Conservation (phyloP, 1,140 invertebrate genomes). For the Coenobita brevimanus region DNA sequence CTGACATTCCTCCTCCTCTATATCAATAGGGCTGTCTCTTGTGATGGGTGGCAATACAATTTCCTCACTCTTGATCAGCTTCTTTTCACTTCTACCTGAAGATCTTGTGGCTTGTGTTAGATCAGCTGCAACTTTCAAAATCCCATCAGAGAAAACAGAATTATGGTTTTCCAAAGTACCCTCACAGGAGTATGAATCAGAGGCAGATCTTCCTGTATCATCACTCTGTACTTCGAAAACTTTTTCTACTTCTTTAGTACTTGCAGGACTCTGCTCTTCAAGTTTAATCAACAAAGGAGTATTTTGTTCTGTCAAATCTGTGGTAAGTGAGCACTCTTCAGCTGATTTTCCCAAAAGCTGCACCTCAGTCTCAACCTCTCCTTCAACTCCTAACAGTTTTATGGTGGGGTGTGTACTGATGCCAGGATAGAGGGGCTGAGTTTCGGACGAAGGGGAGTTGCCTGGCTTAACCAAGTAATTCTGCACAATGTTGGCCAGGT, state of each 20-base stretch:
- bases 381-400: not conserved
- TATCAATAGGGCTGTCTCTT: constrained; percentile 47
- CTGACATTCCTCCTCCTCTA: not conserved
- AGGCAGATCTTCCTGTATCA: too few species aligned
- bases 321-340: not conserved
- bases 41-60: constrained; percentile 33
- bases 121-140: too few species aligned
- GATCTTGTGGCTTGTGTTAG: not conserved
- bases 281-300: not conserved
- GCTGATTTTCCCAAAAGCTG: not conserved
- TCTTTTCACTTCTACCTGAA: constrained; percentile 32
- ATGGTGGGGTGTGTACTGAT: constrained; percentile 30
- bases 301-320: too few species aligned
- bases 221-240: not conserved
- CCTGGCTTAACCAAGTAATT: constrained; percentile 59
- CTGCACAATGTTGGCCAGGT: constrained; percentile 67
- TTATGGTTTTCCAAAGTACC: too few species aligned
- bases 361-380: not conserved
- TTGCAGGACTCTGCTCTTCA: not conserved
- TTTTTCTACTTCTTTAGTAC: not conserved
- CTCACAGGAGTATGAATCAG: too few species aligned
- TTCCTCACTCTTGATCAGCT: constrained; percentile 50
- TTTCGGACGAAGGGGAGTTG: constrained; percentile 28
- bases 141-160: too few species aligned
- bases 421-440: constrained; percentile 9